Base-by-base conservation (phyloP, 2,113 vertebrate species). In the Bucco capensis region DNA sequence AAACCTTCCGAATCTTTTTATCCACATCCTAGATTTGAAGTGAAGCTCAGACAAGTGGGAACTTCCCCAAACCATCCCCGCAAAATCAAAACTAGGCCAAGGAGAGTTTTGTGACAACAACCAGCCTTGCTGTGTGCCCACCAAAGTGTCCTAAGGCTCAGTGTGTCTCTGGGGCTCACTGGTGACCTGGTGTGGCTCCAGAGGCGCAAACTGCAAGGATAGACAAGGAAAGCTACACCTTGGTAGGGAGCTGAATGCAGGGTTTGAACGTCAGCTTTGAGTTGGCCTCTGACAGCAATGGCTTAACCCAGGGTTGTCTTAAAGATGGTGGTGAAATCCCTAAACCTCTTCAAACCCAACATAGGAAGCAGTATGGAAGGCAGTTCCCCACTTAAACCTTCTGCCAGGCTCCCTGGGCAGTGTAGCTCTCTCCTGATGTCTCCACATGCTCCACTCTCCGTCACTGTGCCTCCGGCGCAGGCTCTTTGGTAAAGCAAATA, bases 401-500 rank as follows among this genome's bases (percentile, higher is more conserved):
- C 73, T 80, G 60, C 71, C 60, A 7, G 61, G 60, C 50, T 79
- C 44, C 46, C 33, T 57, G 14, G 24, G 42, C 47, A 18, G 19
- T 80, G 47, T 64, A 53, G 56, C 74, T 93, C 84, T 72, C 17
- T 51, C 50, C 42, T 5, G 14, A 22, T 11, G 22, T 94, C 89
- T 61, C 84, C 18, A 22, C 4, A 7, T 22, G 2, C 92, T 88
- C 66, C 85, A 78, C 57, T 47, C 60, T 85, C 67, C 5, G 1
- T 72, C 33, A 38, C 69, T 0, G 0, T 89, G 56, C 64, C n/a
- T 69, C 66, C 8, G 14, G 14, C 19, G 3, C 7, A n/a, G 67
- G 58, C 93, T 75, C 62, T 70, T 72, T 0, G 11, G 84, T 82
- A 90, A 94, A 95, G 85, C 85, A 90, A 88, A 95, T 94, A 97